Percentiles rank a stretch among this genome's conserved stretches.
Evolutionary conservation across 2,797 vertebrate species (phyloP).

Genomic region (Parauchenoglanis ngamensis): DNA sequence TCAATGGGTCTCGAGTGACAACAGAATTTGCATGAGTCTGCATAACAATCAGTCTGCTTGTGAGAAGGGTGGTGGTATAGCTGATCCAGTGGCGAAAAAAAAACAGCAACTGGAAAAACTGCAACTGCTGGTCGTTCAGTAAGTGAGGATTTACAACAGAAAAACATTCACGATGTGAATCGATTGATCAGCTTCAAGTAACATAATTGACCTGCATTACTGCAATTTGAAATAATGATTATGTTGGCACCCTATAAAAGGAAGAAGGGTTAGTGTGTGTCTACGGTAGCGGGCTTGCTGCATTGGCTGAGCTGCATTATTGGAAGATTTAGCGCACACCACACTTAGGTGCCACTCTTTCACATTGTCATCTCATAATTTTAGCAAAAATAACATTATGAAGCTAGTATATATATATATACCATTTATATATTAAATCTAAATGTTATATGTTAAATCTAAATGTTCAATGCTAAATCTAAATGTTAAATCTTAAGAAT

Average conservation of each 20-base stretch:
- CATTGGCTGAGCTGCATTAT: not conserved
- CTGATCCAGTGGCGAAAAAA: constrained; percentile 31
- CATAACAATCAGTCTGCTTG: constrained; percentile 43
- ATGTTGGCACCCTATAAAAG: not conserved
- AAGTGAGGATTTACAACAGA: not conserved
- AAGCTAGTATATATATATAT: no score
- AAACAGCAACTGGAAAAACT: not conserved
- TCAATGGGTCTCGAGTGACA: constrained; percentile 41
- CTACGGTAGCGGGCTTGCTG: not conserved
- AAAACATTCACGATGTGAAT: not conserved
- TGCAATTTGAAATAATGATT: not conserved
- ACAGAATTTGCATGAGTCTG: constrained; percentile 53
- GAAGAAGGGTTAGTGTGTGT: not conserved
- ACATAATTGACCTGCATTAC: not conserved
- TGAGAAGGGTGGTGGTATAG: constrained; percentile 30
- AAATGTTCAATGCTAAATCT: no score
- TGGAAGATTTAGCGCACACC: not conserved
- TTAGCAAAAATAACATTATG: no score
- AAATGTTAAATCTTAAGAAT: no score
- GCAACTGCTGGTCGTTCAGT: not conserved
- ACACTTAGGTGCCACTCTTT: not conserved
- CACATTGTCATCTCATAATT: no score
- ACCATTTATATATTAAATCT: no score
- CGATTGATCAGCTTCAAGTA: not conserved
- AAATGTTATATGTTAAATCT: no score